Conservation (phyloP, 2,113 vertebrate species). For the Vulpes lagopus region DNA sequence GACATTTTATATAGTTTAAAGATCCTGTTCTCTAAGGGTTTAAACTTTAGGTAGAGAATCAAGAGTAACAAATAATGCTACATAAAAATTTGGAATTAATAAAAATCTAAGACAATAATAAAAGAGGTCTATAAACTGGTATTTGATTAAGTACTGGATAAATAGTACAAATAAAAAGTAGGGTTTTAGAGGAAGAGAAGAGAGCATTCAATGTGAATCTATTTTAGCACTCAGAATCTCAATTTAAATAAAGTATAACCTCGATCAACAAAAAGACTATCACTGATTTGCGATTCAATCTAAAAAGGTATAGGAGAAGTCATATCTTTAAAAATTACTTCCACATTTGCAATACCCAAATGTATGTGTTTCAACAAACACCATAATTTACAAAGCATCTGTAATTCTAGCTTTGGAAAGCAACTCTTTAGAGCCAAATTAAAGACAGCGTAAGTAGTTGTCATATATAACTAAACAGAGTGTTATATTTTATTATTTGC, state of each 20-base stretch:
- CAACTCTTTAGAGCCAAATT: slow-evolving; percentile 27
- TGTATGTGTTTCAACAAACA: not conserved
- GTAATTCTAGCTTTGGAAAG: not conserved
- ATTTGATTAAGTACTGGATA: not conserved
- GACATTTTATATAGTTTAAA: not conserved
- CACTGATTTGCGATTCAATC: not conserved
- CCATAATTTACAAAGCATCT: not conserved
- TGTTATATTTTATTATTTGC: slow-evolving; percentile 43
- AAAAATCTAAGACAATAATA: not conserved
- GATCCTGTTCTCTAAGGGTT: not conserved
- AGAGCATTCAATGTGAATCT: not conserved
- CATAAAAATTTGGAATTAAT: not conserved
- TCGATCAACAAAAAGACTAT: not conserved
- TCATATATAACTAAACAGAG: not conserved
- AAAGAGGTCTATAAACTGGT: not conserved
- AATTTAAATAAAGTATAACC: slow-evolving; percentile 45
- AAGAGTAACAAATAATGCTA: not conserved
- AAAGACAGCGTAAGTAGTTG: slow-evolving; percentile 4
- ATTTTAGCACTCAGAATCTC: not conserved
- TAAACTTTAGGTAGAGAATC: not conserved
- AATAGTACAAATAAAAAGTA: not conserved
- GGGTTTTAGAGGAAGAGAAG: not conserved
- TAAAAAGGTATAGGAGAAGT: not conserved
- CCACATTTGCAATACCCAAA: not conserved
- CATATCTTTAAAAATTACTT: not conserved